Evolutionary conservation across 2,888 invertebrate genomes (phyloP), one percentile per base, ranked within the genome.

Genomic region (Formica aserva): DNA sequence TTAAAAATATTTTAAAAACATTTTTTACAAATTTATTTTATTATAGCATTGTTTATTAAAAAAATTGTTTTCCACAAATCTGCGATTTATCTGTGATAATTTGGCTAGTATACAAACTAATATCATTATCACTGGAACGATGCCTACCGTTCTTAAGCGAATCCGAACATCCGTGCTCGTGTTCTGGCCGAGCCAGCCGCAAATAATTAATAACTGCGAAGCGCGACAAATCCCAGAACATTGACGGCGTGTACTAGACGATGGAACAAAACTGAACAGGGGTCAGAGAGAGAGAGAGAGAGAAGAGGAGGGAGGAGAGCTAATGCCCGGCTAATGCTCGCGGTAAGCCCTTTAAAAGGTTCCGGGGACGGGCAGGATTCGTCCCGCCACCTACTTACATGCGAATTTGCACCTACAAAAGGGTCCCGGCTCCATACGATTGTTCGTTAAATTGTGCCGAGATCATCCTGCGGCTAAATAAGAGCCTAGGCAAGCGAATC

Each of bases 361-460:
- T 85, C 88, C 32, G 41, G 52, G 84, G 76, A 81, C 55, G 57
- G 77, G 3, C 57, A 35, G 77, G 45, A 77, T 81, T 32, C 82
- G 69, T 83, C 69, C 78, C 38, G 83, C 82, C 89, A 90, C 85
- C 89, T 91, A 88, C 91, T 91, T 91, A 91, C 91, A 89, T 89
- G 87, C 90, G 91, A 91, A 91, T 91, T 91, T 91, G 90, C 90
- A 87, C 91, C 87, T 88, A 86, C 86, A 91, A 91, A 88, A 85
- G 86, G 78, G 48, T 67, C 66, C 41, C 45, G 29, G 29, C 32
- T 78, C 29, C 1, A 32, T 38, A 45, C 45, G 69, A 82, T 75
- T 74, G 75, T 82, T 75, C 82, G 82, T 82, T 55, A 65, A 66
- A 78, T 52, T 76, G 57, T 41, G 29, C 63, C 55, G 81, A 32